A percentile compares a stretch with the other conserved stretches of the same genome.
Conservation (phyloP, 2,113 vertebrate species). For the Gallinago paraguaiae region DNA sequence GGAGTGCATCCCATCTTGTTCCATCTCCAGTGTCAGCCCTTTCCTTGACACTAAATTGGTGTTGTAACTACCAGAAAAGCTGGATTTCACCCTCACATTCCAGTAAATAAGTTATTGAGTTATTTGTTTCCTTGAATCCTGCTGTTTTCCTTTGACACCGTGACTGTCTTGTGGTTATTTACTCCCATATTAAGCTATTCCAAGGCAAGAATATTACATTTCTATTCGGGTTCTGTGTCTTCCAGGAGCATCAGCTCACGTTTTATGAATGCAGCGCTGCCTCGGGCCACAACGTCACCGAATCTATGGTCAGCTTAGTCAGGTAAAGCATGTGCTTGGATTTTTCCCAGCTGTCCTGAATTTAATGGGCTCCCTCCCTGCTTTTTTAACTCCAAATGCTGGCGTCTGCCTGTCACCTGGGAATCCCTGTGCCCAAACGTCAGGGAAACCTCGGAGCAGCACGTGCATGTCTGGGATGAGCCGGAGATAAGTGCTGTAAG, state of each 20-base stretch:
- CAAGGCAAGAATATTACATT: not conserved
- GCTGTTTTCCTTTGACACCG: not conserved
- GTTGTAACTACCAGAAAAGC: not conserved
- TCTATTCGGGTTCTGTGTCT: not conserved
- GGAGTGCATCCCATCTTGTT: not conserved
- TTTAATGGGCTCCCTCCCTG: not conserved
- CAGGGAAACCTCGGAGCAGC: not conserved
- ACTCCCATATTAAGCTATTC: not conserved
- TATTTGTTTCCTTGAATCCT: not conserved
- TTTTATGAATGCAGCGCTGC: slow-evolving; percentile 91
- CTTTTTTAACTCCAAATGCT: not conserved
- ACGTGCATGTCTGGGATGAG: not conserved
- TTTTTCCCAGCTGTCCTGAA: not conserved
- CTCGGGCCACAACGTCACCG: slow-evolving; percentile 85
- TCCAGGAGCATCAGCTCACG: slow-evolving; percentile 81
- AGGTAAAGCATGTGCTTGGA: slow-evolving; percentile 75
- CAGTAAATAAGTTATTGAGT: not conserved
- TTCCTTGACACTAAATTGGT: not conserved
- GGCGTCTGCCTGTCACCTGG: not conserved
- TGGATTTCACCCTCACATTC: not conserved
- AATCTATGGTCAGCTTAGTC: slow-evolving; percentile 80
- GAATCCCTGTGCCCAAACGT: not conserved
- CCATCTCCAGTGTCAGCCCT: not conserved
- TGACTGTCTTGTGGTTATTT: not conserved
- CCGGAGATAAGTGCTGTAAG: not conserved